phyloP scores from a whole-genome alignment of 2,113 vertebrate species.

The Leptocoma aspasia region DNA sequence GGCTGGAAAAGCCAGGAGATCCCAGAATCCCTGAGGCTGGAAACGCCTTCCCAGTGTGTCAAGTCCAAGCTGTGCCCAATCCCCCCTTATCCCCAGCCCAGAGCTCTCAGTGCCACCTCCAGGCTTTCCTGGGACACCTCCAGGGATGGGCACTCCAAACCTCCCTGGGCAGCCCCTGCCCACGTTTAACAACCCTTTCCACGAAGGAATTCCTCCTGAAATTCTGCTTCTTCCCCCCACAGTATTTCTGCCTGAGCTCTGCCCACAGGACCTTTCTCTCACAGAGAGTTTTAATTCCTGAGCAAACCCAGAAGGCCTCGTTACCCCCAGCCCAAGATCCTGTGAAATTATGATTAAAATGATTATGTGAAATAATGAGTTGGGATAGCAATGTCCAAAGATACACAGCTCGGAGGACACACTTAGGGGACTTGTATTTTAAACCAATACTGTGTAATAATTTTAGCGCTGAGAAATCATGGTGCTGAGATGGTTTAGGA shows the following conservation, averaged over 20 bases:
- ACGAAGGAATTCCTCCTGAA: not conserved
- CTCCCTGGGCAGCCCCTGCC: not conserved
- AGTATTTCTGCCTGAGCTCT: fast-evolving
- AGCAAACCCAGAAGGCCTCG: not conserved
- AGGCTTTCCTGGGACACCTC: not conserved
- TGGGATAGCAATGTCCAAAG: no score
- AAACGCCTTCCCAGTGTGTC: not conserved
- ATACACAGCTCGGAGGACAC: fast-evolving
- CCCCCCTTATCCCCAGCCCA: not conserved
- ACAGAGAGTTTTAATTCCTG: not conserved
- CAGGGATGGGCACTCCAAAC: not conserved
- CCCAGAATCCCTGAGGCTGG: not conserved
- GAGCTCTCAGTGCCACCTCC: not conserved
- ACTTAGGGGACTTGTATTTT: not conserved
- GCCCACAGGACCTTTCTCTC: not conserved
- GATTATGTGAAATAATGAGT: fast-evolving
- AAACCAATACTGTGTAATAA: fast-evolving
- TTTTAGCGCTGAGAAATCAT: not conserved
- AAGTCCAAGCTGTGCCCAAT: fast-evolving
- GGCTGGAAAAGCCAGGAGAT: no score
- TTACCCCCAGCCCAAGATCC: not conserved
- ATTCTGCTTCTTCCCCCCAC: not conserved
- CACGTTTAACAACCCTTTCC: not conserved
- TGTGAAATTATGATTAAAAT: no score
- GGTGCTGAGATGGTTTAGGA: not conserved